These are phyloP conservation scores for Anser brachyrhynchus DNA, from an alignment of 2,113 vertebrate species.

Conservation along the genomic window DNA sequence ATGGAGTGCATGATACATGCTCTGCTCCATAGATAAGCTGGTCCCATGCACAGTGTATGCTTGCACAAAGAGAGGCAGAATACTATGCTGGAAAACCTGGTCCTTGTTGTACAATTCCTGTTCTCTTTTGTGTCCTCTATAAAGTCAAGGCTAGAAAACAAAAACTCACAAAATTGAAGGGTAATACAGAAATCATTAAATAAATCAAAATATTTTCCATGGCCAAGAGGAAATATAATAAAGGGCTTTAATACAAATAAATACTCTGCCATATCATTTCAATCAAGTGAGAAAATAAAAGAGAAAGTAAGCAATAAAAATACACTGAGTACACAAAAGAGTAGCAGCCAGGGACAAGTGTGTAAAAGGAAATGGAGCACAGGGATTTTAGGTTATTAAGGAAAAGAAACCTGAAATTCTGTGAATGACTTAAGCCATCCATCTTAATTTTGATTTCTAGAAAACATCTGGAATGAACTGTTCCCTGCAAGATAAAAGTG, in stretches of 20 bases:
- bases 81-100: neutral
- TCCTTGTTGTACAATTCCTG: neutral
- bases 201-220: neutral
- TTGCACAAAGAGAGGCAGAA: neutral
- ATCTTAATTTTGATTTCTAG: slow-evolving; percentile 6
- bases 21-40: neutral
- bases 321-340: neutral
- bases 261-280: neutral
- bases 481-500: neutral
- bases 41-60: rapidly evolving
- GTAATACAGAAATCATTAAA: neutral
- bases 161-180: neutral
- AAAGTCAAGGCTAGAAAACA: neutral
- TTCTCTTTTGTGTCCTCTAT: neutral
- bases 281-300: neutral
- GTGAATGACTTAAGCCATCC: neutral
- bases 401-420: neutral
- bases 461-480: neutral
- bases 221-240: neutral
- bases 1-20: neutral
- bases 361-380: neutral
- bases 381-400: neutral
- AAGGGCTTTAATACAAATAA: neutral
- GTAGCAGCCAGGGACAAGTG: neutral
- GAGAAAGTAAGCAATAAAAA: neutral